Conservation (phyloP, 1,140 invertebrate species). For the Drosophila lini region DNA sequence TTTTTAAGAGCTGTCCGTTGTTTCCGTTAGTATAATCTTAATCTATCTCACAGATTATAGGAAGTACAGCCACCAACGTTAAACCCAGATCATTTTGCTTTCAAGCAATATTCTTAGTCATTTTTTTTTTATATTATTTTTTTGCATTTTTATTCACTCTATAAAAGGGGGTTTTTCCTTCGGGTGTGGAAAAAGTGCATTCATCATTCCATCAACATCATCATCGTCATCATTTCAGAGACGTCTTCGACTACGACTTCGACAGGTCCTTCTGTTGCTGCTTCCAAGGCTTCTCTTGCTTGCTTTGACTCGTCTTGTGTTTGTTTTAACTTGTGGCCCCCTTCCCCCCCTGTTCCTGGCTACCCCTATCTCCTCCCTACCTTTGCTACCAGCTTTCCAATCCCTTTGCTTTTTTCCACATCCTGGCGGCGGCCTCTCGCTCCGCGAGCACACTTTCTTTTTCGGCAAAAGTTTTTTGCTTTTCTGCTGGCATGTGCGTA, state of each 20-base stretch:
- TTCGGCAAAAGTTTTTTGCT: slow-evolving; percentile 54
- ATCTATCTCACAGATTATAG: neutral
- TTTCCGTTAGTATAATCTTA: no score
- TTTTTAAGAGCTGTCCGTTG: no score
- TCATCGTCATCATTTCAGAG: neutral
- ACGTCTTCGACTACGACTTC: neutral
- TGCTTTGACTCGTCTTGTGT: slow-evolving; percentile 29
- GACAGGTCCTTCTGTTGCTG: slow-evolving; percentile 2
- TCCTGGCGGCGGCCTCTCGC: neutral
- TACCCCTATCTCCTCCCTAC: neutral
- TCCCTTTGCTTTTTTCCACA: slow-evolving; percentile 1
- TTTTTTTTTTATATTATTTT: neutral
- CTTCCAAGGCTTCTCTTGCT: neutral
- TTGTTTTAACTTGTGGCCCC: slow-evolving; percentile 48
- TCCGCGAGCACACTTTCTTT: slow-evolving; percentile 44
- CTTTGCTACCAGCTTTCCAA: neutral
- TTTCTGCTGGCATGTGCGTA: slow-evolving; percentile 46
- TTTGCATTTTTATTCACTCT: neutral
- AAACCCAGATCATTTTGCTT: neutral
- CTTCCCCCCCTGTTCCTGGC: neutral
- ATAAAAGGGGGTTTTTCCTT: neutral
- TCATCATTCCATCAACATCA: neutral
- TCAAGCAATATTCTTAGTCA: neutral
- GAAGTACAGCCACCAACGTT: neutral
- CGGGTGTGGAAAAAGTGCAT: neutral